Base-by-base conservation (phyloP, 2,113 vertebrate species). In the Hippoglossus stenolepis region DNA sequence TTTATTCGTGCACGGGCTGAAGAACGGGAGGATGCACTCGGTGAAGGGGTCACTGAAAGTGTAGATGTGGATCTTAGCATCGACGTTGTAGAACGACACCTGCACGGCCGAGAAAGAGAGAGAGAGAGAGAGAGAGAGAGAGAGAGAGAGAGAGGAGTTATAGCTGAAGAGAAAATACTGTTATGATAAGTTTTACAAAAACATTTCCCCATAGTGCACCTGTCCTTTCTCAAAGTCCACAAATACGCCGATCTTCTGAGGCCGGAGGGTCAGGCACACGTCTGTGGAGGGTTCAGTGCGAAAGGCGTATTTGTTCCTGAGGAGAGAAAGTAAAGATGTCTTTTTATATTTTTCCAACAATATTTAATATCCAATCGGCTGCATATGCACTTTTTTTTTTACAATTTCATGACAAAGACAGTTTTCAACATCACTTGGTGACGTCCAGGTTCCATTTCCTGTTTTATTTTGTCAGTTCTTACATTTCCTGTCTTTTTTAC, bases 1-100 rank as follows among this genome's bases (percentile, higher is more conserved):
- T 66, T 88, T 93, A 10, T 91, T 93, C 0, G 86, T 92, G 71
- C 95, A 95, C 12, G 95, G 95, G 78, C 95, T 95, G 70, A 96
- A 95, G 83, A 95, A 96, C 6, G 94, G 95, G 77, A 87, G 84
- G 70, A 96, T 76, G 66, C n/a, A 72, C 2, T 95, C 94, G 1
- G 70, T 81, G 85, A 96, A 96, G 3, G 66, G 73, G 82, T 89
- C 91, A 0, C 87, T 90, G 76, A 92, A 94, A 0, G 91, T 93
- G 82, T 89, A 91, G 73, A 96, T 91, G 80, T 88, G 90, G 10
- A 71, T 24, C 51, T 84, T 93, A 8, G 79, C 83, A 0, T 91
- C 90, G 3, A 85, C 82, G 59, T 93, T 92, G 84, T 90, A 92
- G 85, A 94, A 95, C 0, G 93, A 95, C 24, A 96, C 87, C 82